phyloP scores from a whole-genome alignment of 2,113 vertebrate genomes.

The Hippopotamus amphibius region DNA sequence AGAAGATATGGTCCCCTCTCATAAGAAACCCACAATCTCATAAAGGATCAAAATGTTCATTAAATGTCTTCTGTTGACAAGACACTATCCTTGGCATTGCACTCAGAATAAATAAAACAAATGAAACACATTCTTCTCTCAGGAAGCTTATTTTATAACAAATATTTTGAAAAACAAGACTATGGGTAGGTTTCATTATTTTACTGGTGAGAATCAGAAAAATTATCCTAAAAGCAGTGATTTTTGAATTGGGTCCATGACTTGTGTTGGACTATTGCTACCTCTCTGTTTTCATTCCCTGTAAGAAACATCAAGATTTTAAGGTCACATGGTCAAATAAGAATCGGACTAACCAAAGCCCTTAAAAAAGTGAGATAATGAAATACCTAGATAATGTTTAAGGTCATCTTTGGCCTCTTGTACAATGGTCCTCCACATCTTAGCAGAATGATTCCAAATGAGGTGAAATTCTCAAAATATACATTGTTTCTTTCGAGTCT shows the following conservation, averaged over 20 bases:
- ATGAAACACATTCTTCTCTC: not conserved
- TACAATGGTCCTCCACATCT: not conserved
- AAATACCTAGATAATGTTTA: not conserved
- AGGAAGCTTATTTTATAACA: not conserved
- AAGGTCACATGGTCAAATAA: not conserved
- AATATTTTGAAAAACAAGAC: conserved; percentile 23
- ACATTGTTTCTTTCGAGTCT: not conserved
- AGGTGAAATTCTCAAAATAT: not conserved
- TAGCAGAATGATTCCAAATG: not conserved
- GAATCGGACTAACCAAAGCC: not conserved
- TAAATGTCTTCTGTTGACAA: not conserved
- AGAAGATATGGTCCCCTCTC: not conserved
- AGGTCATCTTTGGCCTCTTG: not conserved
- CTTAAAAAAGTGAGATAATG: not conserved
- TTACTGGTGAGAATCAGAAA: not conserved
- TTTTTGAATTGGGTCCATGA: not conserved
- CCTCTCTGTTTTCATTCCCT: not conserved
- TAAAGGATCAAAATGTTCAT: not conserved
- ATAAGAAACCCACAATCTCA: not conserved
- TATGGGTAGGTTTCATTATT: not conserved
- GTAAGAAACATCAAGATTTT: not conserved
- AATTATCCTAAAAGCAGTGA: not conserved
- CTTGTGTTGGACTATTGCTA: not conserved
- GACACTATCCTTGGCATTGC: not conserved
- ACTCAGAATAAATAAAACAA: not conserved